These are phyloP conservation scores for Sanderia malayensis DNA, from an alignment of 30 jellyfish, hydroid and myxozoan genomes.

Conservation along the genomic window DNA sequence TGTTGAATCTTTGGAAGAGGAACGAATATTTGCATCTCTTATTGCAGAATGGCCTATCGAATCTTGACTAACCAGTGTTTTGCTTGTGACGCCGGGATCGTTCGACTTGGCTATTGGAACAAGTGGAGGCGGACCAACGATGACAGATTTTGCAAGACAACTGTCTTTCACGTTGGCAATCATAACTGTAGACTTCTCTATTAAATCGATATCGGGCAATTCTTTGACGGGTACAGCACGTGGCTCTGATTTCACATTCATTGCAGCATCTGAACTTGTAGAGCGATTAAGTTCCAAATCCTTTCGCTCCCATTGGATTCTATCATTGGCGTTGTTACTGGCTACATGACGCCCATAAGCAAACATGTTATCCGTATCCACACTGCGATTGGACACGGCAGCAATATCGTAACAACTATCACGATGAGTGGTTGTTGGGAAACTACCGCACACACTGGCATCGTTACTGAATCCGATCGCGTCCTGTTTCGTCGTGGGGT, in stretches of 20 bases:
- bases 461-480: background rate
- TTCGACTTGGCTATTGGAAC: conserved; percentile 39
- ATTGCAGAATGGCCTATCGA: background rate
- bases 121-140: conserved; percentile 61
- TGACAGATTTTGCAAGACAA: conserved; percentile 20
- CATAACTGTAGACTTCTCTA: background rate
- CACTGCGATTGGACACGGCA: background rate
- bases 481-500: background rate
- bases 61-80: background rate
- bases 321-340: too few relatives aligned
- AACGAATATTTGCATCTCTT: too few relatives aligned
- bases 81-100: background rate
- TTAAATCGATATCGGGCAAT: background rate
- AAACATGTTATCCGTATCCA: background rate
- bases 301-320: too few relatives aligned
- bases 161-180: background rate
- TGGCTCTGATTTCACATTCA: background rate
- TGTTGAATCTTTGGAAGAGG: too few relatives aligned
- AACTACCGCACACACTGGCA: background rate
- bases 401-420: background rate
- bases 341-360: background rate
- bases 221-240: background rate
- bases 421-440: too few relatives aligned
- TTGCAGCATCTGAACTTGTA: background rate
- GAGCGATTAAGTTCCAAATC: background rate